Percentiles rank a stretch among this genome's conserved stretches.
phyloP scores from a whole-genome alignment of 1,140 invertebrate species.

The Drosophila arizonae region DNA sequence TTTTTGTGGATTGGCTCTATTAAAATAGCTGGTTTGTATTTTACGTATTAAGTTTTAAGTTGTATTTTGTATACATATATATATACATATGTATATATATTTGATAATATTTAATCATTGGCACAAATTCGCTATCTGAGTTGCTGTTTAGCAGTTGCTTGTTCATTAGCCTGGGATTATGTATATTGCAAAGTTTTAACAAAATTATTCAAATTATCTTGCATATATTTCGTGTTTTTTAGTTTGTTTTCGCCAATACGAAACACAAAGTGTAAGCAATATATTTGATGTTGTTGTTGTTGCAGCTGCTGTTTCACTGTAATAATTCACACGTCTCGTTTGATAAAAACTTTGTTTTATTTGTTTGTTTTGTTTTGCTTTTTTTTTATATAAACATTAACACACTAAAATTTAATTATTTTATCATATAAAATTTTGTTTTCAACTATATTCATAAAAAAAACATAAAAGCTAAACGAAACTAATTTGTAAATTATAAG shows the following conservation, averaged over 20 bases:
- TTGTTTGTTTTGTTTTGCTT: constrained; percentile 58
- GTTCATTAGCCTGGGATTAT: constrained; percentile 8
- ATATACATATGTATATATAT: constrained; percentile 4
- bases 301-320: not conserved
- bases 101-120: constrained; percentile 48
- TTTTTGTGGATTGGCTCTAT: constrained; percentile 17
- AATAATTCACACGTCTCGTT: constrained; percentile 66
- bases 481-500: constrained; percentile 53
- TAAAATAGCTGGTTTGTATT: constrained; percentile 9
- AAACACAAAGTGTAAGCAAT: constrained; percentile 5
- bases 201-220: not conserved
- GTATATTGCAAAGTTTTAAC: constrained; percentile 11
- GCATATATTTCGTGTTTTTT: no score
- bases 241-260: no score
- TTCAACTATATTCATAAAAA: constrained; percentile 61
- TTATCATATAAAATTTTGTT: constrained; percentile 72
- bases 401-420: constrained; percentile 66
- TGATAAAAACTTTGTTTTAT: constrained; percentile 67
- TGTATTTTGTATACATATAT: constrained; percentile 15
- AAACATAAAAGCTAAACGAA: constrained; percentile 66
- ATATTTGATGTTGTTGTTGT: constrained; percentile 19
- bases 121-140: constrained; percentile 67
- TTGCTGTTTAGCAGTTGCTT: constrained; percentile 28
- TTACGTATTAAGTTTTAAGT: constrained; percentile 43
- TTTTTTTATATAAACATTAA: constrained; percentile 66